A percentile compares a stretch with the other conserved stretches of the same genome.
phyloP scores from a whole-genome alignment of 1,140 invertebrate species.

The Centruroides sculpturatus region DNA sequence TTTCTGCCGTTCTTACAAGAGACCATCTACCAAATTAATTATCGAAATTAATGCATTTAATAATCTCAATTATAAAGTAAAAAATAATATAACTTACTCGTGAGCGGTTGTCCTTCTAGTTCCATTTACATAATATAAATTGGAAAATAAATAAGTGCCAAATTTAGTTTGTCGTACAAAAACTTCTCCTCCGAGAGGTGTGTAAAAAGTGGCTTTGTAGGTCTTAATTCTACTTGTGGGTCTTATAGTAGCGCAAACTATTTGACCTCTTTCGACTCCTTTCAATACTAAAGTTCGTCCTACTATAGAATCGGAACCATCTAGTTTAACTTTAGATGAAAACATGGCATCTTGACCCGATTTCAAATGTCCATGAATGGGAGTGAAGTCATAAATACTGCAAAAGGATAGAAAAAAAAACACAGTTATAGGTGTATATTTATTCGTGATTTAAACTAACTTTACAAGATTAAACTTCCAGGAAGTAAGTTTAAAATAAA shows the following conservation, averaged over 20 bases:
- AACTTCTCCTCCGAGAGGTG: background rate
- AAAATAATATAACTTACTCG: too few species aligned
- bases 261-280: constrained; percentile 4
- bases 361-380: constrained; percentile 4
- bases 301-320: constrained; percentile 5
- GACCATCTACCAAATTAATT: background rate
- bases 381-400: constrained; percentile 6
- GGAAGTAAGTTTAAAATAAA: too few species aligned
- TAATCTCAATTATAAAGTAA: too few species aligned
- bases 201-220: background rate
- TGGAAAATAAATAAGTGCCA: background rate
- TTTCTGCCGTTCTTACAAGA: background rate
- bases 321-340: background rate
- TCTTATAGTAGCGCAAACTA: constrained; percentile 11
- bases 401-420: background rate
- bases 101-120: background rate
- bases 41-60: background rate
- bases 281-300: constrained; percentile 14
- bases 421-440: too few species aligned
- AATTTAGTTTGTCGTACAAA: background rate
- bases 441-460: too few species aligned
- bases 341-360: constrained; percentile 5
- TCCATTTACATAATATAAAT: background rate
- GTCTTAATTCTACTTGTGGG: constrained; percentile 2
- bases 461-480: too few species aligned